Evolutionary conservation across 1,140 invertebrate species (phyloP).

Genomic region (Penaeus vannamei): DNA sequence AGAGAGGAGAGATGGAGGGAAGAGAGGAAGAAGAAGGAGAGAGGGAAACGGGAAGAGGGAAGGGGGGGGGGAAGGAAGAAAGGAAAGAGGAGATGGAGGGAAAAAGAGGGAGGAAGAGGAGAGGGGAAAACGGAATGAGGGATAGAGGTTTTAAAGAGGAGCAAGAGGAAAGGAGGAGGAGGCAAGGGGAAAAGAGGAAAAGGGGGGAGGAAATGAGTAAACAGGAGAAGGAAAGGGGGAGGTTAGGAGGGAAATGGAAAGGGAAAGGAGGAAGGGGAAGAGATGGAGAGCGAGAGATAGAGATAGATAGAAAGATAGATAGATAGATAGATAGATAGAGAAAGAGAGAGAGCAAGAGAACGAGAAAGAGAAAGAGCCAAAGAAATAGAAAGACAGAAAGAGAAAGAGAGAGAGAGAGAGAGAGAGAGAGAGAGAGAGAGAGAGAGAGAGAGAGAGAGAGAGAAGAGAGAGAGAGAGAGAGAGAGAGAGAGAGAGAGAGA

Average conservation of each 20-base stretch:
- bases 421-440: too few species aligned
- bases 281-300: too few species aligned
- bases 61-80: too few species aligned
- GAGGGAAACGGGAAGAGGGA: neutral
- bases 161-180: too few species aligned
- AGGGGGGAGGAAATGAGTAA: neutral
- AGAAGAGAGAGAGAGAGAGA: too few species aligned
- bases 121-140: neutral
- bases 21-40: neutral
- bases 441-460: too few species aligned
- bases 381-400: neutral
- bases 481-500: neutral
- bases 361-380: neutral
- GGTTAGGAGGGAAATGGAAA: too few species aligned
- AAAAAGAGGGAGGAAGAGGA: too few species aligned
- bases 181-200: neutral
- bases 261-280: too few species aligned
- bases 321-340: too few species aligned
- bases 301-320: too few species aligned
- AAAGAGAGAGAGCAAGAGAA: neutral
- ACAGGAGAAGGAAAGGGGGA: neutral
- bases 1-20: neutral
- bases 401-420: neutral
- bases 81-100: too few species aligned
- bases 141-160: neutral